Conservation (phyloP, 2,888 invertebrate species). For the Xanthorhoe spadicearia region DNA sequence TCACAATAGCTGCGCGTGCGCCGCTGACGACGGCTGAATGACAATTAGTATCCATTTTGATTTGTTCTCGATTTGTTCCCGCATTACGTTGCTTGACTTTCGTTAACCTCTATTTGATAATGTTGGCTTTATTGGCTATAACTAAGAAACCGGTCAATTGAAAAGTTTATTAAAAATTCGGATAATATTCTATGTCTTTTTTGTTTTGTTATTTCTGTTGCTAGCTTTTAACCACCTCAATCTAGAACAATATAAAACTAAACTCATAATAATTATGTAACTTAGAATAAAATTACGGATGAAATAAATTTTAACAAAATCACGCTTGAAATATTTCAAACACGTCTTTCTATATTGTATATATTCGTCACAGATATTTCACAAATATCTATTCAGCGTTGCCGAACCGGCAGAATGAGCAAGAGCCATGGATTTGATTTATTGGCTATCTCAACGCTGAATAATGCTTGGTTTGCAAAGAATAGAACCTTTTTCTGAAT, state of each 20-base stretch:
- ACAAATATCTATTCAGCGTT: constrained; percentile 9
- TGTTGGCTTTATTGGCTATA: constrained; percentile 25
- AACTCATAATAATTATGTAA: background rate
- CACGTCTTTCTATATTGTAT: constrained; percentile 1
- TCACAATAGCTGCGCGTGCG: constrained; percentile 60
- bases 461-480: constrained; percentile 40
- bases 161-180: background rate
- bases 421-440: constrained; percentile 40
- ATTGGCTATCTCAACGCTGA: constrained; percentile 36
- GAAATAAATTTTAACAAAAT: too few relatives aligned
- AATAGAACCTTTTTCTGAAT: constrained; percentile 31
- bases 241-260: background rate
- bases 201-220: background rate
- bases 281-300: background rate
- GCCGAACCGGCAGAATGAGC: constrained; percentile 14
- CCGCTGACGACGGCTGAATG: constrained; percentile 50
- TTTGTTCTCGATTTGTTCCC: constrained; percentile 49
- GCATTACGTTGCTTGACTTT: constrained; percentile 37
- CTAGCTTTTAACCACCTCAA: background rate
- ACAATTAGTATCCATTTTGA: constrained; percentile 55
- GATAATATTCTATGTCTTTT: background rate
- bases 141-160: constrained; percentile 2
- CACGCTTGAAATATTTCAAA: too few relatives aligned
- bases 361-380: constrained; percentile 20
- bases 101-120: constrained; percentile 39